Evolutionary conservation across 2,888 invertebrate species (phyloP).

Genomic region (Belgica antarctica): DNA sequence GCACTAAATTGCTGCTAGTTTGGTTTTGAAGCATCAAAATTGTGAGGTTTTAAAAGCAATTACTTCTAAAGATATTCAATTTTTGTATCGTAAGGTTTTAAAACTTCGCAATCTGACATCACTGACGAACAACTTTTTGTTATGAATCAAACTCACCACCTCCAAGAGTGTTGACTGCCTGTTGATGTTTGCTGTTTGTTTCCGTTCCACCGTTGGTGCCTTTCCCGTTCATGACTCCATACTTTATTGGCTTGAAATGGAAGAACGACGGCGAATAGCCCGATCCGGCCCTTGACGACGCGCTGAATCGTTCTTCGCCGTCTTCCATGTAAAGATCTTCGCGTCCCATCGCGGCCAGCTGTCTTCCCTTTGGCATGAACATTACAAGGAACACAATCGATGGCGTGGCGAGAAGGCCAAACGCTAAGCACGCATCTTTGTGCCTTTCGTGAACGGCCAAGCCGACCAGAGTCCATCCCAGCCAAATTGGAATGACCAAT

Average conservation of each 20-base stretch:
- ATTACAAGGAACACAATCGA: constrained; percentile 84
- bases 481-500: constrained; percentile 82
- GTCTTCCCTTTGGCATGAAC: constrained; percentile 91
- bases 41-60: too few relatives aligned
- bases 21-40: too few relatives aligned
- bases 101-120: too few relatives aligned
- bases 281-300: constrained; percentile 68
- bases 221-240: constrained; percentile 63
- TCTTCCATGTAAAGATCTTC: constrained; percentile 81
- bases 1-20: too few relatives aligned
- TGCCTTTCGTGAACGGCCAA: constrained; percentile 74
- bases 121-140: too few relatives aligned
- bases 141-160: constrained; percentile 47
- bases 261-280: constrained; percentile 90
- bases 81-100: too few relatives aligned
- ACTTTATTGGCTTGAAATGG: constrained; percentile 86
- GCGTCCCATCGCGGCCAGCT: constrained; percentile 87
- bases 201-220: constrained; percentile 54
- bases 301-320: constrained; percentile 76
- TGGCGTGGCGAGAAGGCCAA: constrained; percentile 81
- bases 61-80: too few relatives aligned
- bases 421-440: constrained; percentile 84
- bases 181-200: constrained; percentile 58
- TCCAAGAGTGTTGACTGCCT: constrained; percentile 53
- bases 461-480: constrained; percentile 81